phyloP scores from a whole-genome alignment of 2,797 vertebrate species.

The Zalophus californianus region DNA sequence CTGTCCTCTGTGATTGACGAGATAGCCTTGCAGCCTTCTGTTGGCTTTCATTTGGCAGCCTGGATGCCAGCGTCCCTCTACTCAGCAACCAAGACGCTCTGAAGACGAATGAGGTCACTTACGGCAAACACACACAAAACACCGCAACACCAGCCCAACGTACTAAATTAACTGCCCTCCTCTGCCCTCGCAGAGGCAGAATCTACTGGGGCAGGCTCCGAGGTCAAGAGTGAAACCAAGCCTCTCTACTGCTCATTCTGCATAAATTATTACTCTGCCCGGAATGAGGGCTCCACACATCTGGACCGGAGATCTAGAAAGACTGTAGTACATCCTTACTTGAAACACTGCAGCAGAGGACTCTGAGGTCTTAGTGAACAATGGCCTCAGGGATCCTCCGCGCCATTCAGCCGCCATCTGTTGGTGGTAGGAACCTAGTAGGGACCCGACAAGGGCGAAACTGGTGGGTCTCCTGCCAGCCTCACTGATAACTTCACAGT shows the following conservation, averaged over 20 bases:
- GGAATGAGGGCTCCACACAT: background rate
- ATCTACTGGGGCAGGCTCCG: background rate
- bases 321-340: background rate
- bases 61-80: background rate
- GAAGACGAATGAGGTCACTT: constrained; percentile 32
- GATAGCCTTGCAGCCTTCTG: background rate
- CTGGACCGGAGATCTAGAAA: background rate
- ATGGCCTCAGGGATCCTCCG: background rate
- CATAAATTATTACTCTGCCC: background rate
- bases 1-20: background rate
- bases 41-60: background rate
- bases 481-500: background rate
- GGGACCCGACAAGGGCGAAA: background rate
- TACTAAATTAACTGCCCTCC: too few species aligned
- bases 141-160: background rate
- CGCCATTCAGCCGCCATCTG: background rate
- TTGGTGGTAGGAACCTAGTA: background rate
- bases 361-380: background rate
- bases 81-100: background rate
- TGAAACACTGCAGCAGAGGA: background rate
- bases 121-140: background rate
- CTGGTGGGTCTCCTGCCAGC: background rate
- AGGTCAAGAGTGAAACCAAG: background rate
- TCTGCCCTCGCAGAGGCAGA: background rate
- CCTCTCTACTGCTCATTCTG: background rate